Conservation (phyloP, 2,888 invertebrate genomes). For the Ormyrus thymus region DNA sequence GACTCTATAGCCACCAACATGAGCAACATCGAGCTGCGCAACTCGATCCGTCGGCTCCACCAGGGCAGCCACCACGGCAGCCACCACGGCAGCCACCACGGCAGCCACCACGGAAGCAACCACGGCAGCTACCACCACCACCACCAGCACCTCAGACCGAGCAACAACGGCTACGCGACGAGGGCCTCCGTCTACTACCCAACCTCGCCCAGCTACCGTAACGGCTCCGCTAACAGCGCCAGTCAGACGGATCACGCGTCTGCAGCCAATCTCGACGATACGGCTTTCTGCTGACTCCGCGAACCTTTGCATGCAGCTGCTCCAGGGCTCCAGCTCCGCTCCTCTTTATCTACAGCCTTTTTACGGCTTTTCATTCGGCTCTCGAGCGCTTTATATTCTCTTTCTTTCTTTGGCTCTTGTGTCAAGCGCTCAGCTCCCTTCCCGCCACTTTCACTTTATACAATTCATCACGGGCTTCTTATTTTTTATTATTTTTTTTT, state of each 20-base stretch:
- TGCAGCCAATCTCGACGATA: conserved; percentile 12
- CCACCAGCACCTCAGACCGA: conserved; percentile 24
- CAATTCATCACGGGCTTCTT: too few relatives aligned
- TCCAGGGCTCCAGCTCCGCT: background rate
- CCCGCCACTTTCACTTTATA: too few relatives aligned
- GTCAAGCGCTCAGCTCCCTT: too few relatives aligned
- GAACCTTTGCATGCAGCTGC: background rate
- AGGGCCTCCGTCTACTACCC: conserved; percentile 48
- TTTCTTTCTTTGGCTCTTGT: too few relatives aligned
- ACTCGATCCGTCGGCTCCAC: conserved; percentile 78
- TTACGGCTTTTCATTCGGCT: too few relatives aligned
- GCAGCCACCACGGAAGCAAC: conserved; percentile 11
- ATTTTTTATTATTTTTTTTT: too few relatives aligned
- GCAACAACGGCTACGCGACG: conserved; percentile 31
- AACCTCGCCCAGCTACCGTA: conserved; percentile 35
- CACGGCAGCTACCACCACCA: background rate
- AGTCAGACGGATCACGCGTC: conserved; percentile 7
- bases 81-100: background rate
- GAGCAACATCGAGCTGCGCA: conserved; percentile 80
- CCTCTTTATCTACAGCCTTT: too few relatives aligned
- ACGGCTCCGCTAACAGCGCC: conserved; percentile 28
- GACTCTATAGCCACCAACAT: conserved; percentile 87
- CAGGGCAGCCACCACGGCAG: background rate
- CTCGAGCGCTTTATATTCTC: too few relatives aligned
- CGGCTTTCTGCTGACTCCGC: conserved; percentile 47